These are phyloP conservation scores for Drosophila sordidapex DNA, from an alignment of 2,888 invertebrate genomes.

Conservation along the genomic window DNA sequence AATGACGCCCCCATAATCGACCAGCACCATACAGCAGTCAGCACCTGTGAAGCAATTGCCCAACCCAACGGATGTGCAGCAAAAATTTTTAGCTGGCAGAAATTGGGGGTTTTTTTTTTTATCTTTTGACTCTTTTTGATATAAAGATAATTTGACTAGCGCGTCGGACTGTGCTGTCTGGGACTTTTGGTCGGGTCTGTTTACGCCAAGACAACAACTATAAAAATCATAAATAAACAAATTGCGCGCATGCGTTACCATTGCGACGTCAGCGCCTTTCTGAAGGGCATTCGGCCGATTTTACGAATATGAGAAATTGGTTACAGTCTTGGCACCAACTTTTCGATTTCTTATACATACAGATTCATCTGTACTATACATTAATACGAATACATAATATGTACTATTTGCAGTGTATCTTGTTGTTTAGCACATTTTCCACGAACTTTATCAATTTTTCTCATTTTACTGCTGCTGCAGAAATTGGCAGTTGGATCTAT, in stretches of 20 bases:
- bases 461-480: constrained; percentile 20
- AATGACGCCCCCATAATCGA: constrained; percentile 20
- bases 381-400: background rate
- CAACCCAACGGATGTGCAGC: constrained; percentile 77
- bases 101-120: constrained; percentile 1
- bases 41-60: constrained; percentile 24
- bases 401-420: constrained; percentile 24
- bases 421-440: constrained; percentile 67
- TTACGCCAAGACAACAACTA: constrained; percentile 68
- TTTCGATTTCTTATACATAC: constrained; percentile 27
- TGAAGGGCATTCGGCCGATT: constrained; percentile 67
- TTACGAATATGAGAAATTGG: constrained; percentile 62
- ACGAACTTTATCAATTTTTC: constrained; percentile 60
- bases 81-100: constrained; percentile 47
- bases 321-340: constrained; percentile 34
- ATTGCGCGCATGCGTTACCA: constrained; percentile 73
- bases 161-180: constrained; percentile 9
- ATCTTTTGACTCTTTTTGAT: constrained; percentile 32
- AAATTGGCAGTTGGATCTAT: constrained; percentile 29
- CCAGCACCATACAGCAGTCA: background rate
- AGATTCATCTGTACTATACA: constrained; percentile 1
- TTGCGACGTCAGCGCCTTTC: constrained; percentile 34
- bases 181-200: constrained; percentile 27
- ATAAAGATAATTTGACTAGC: constrained; percentile 60
- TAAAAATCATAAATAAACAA: constrained; percentile 76